Evolutionary conservation across 2,113 vertebrate species (phyloP).

Genomic region (Conger conger): DNA sequence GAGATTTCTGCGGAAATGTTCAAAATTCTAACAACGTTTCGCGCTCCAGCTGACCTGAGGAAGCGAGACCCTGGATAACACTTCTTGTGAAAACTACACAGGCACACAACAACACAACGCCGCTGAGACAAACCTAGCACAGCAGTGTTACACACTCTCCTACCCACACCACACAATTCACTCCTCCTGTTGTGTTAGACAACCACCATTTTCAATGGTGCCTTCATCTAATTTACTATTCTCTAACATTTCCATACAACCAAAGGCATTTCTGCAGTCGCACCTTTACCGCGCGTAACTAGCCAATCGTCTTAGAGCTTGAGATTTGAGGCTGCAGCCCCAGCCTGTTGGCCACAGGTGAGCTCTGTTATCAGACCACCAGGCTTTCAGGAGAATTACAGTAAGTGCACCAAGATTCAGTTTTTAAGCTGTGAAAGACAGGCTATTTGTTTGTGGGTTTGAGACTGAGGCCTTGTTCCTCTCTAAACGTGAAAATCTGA

Average conservation of each 20-base stretch:
- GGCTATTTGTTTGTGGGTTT: not conserved
- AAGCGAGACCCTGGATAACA: not conserved
- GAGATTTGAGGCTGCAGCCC: too few species aligned
- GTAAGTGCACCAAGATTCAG: not conserved
- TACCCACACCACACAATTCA: not conserved
- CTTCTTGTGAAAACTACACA: not conserved
- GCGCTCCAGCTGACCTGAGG: not conserved
- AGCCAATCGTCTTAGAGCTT: too few species aligned
- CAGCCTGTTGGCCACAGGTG: not conserved
- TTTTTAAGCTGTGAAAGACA: not conserved
- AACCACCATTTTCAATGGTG: too few species aligned
- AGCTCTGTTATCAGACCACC: not conserved
- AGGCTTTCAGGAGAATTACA: too few species aligned
- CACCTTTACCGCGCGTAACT: too few species aligned
- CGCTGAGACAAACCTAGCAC: not conserved
- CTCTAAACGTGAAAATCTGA: not conserved
- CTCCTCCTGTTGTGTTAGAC: too few species aligned
- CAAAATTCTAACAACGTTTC: not conserved
- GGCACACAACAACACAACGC: not conserved
- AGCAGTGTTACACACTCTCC: not conserved
- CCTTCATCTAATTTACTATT: too few species aligned
- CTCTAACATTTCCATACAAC: too few species aligned
- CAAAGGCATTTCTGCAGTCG: too few species aligned
- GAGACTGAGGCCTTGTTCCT: not conserved
- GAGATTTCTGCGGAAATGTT: not conserved